These are phyloP conservation scores for Philonicus albiceps DNA, from an alignment of 2,888 invertebrate genomes.

Conservation along the genomic window DNA sequence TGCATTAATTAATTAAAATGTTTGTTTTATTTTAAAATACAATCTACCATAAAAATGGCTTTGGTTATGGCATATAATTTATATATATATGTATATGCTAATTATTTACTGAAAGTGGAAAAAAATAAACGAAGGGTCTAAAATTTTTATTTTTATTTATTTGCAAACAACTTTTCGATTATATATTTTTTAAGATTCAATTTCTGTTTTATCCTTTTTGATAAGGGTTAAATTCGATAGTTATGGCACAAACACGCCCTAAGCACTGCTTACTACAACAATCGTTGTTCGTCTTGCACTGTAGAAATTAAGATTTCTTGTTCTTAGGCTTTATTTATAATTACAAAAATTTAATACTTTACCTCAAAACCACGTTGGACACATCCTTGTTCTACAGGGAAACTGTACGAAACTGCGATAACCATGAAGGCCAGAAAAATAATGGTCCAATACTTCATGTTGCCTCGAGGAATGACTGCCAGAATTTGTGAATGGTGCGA, in stretches of 20 bases:
- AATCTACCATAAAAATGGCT: too few species aligned
- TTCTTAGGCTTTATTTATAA: too few species aligned
- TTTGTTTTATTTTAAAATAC: too few species aligned
- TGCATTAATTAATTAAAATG: background rate
- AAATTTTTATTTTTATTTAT: background rate
- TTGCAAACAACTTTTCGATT: too few species aligned
- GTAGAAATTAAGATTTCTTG: background rate
- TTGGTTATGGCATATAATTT: too few species aligned
- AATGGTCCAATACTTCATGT: background rate
- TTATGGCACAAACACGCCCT: background rate
- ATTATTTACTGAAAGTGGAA: background rate
- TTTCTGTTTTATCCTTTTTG: background rate
- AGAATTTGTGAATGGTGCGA: background rate
- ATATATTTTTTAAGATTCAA: background rate
- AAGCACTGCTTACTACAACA: background rate
- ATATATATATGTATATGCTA: too few species aligned
- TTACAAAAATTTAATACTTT: background rate
- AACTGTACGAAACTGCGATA: background rate
- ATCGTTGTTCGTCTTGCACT: background rate
- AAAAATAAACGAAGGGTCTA: background rate
- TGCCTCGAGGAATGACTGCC: background rate
- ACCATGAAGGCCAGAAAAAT: background rate
- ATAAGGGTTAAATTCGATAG: background rate
- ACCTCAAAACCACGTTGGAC: background rate
- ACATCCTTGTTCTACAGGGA: background rate